A percentile compares a stretch with the other conserved stretches of the same genome.
Evolutionary conservation across 2,797 vertebrate species (phyloP).

Genomic region (Poecilia gillii): DNA sequence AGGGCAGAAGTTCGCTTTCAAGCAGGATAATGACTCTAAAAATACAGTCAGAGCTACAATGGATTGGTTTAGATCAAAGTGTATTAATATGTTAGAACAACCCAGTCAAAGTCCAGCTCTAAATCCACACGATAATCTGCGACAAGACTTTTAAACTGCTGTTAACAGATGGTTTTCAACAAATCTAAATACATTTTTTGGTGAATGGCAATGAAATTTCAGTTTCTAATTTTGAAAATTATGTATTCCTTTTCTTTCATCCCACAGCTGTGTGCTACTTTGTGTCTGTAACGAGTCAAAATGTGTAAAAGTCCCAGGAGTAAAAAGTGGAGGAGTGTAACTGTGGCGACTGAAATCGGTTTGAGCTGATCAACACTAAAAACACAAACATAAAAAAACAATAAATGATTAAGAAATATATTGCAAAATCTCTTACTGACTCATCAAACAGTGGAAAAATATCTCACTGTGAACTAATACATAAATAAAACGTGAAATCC

Average conservation of each 20-base stretch:
- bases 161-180: not conserved
- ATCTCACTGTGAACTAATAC: not conserved
- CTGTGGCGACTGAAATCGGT: not conserved
- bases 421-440: not conserved
- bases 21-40: not conserved
- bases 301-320: not conserved
- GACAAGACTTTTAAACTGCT: not conserved
- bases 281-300: not conserved
- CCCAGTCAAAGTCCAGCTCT: conserved; percentile 1
- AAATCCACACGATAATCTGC: not conserved
- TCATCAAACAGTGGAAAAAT: not conserved
- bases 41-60: not conserved
- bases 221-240: not conserved
- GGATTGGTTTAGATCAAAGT: not conserved
- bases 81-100: not conserved
- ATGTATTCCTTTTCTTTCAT: not conserved
- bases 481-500: not conserved
- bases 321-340: not conserved
- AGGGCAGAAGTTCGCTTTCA: not conserved
- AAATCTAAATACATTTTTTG: not conserved
- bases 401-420: not conserved
- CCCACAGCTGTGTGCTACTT: not conserved
- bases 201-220: not conserved
- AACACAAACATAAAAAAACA: not conserved
- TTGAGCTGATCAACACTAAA: not conserved